phyloP scores from a whole-genome alignment of 2,797 vertebrate genomes.

The Chanos chanos region DNA sequence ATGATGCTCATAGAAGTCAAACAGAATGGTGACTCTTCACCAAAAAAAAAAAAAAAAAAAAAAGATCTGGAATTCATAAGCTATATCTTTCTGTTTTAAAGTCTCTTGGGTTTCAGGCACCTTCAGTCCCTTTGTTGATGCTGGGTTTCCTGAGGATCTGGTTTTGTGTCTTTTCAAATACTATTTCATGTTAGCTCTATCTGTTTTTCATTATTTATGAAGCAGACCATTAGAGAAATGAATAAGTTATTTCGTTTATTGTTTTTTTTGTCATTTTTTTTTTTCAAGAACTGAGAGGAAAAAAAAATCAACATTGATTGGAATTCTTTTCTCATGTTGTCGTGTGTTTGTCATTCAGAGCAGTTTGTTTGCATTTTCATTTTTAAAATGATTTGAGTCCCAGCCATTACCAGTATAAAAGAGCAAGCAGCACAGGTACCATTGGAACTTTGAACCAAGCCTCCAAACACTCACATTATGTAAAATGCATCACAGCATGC shows the following conservation, averaged over 20 bases:
- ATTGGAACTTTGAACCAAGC: constrained; percentile 41
- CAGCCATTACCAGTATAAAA: background rate
- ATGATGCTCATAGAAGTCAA: background rate
- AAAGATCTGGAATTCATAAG: constrained; percentile 30
- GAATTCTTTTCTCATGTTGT: background rate
- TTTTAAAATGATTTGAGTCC: background rate
- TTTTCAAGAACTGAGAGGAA: constrained; percentile 23
- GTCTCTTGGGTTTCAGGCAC: constrained; percentile 40
- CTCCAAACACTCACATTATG: constrained; percentile 43
- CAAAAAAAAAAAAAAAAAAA: background rate
- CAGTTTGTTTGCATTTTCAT: background rate
- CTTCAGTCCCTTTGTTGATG: constrained; percentile 45
- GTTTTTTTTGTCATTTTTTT: constrained; percentile 22
- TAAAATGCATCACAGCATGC: constrained; percentile 55
- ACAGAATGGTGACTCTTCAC: too few relatives aligned
- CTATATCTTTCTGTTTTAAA: constrained; percentile 21
- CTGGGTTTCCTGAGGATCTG: constrained; percentile 43
- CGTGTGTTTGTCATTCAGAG: background rate
- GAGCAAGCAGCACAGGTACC: constrained; percentile 30
- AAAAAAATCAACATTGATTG: constrained; percentile 3
- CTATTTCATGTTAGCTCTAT: constrained; percentile 15
- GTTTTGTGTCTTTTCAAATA: constrained; percentile 34
- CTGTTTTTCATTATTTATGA: background rate
- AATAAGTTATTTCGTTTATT: too few relatives aligned
- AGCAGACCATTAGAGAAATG: background rate